Evolutionary conservation across 30 jellyfish, hydroid and myxozoan genomes (phyloP), one percentile per base, ranked within the genome.

Genomic region (Calvadosia cruxmelitensis): DNA sequence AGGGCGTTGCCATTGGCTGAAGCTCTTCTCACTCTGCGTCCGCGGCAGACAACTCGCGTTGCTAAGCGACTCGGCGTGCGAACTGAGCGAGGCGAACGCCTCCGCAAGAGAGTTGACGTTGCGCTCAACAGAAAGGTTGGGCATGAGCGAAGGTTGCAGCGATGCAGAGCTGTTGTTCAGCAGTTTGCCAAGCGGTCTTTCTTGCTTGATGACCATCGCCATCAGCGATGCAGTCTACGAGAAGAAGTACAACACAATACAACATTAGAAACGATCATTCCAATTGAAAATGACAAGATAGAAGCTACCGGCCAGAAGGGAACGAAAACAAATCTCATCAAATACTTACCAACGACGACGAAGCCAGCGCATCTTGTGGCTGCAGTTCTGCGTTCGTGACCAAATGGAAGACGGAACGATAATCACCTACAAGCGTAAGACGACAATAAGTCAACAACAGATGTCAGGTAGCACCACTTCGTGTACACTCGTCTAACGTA

Each of bases 341-440:
- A 20, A 1, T 3, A 23, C 85, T 75, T 51, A 79, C 92, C 92
- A 79, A 27, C 13, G 74, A 30, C 50, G 62, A 65, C 26, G 83
- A 70, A 50, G 23, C 26, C 31, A 61, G 48, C 1, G 92, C 23
- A 5, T 52, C 27, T 10, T 35, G 48, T 34, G 93, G 73, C 49
- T 80, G 93, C 48, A 64, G 34, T 10, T 80, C 83, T 50, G 78
- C 66, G 50, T 80, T 80, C 1, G 93, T 80, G 1, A 80, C 93
- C 27, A 80, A 81, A 33, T 73, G 71, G 85, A 36, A 73, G 16
- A 80, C 84, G 10, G 93, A 78, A 51, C 72, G 66, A 61, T 80
- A 80, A 48, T 80, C 64, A 32, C 65, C 93, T 80, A 52, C 0
- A 31, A 66, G 16, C 1, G 15, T 5, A 42, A 5, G 15, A 20